Base-by-base conservation (phyloP, 2,113 vertebrate species). In the Chloropsis hardwickii region DNA sequence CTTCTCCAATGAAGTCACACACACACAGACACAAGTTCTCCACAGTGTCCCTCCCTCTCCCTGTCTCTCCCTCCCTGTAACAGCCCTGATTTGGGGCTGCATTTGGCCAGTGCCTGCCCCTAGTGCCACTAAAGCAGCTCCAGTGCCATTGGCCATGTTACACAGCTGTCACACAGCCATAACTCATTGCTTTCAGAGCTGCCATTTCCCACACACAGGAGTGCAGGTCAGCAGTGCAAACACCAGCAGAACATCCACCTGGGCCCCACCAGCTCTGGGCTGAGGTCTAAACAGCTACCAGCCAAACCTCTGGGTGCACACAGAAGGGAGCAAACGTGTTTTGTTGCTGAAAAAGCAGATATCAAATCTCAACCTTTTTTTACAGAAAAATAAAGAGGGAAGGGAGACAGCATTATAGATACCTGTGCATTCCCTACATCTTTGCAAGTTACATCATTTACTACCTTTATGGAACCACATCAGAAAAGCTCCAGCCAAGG, bases 391-490 rank as follows among this genome's bases (percentile, higher is more conserved):
- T 50, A 44, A 53, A 71, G 14, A 31, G 13, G 17, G 42, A 81
- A 19, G 5, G 25, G 22, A 78, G 70, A 25, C 1, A 5, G 57
- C 29, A 48, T 42, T 81, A 45, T 29, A 90, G 42, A 53, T 37
- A 62, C 37, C 13, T 1, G 6, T 39, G n/a, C 23, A 37, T 44
- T 88, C 82, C 56, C 67, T 33, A 11, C 25, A 37, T 23, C 74
- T 73, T 28, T 17, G 27, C 81, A 77, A 73, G 31, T 70, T 50
- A 57, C 25, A 50, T 35, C 13, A 37, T 14, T 85, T 86, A 45
- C 20, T 83, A 53, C 25, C 39, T 64, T 67, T 21, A 60, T 11
- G 39, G 54, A 95, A 85, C 71, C 90, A 90, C 87, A 92, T 86
- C 79, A 93, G 71, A 91, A 87, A 92, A 58, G 42, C 47, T 81